Conservation (phyloP, 2,888 invertebrate genomes). For the Lapara coniferarum region DNA sequence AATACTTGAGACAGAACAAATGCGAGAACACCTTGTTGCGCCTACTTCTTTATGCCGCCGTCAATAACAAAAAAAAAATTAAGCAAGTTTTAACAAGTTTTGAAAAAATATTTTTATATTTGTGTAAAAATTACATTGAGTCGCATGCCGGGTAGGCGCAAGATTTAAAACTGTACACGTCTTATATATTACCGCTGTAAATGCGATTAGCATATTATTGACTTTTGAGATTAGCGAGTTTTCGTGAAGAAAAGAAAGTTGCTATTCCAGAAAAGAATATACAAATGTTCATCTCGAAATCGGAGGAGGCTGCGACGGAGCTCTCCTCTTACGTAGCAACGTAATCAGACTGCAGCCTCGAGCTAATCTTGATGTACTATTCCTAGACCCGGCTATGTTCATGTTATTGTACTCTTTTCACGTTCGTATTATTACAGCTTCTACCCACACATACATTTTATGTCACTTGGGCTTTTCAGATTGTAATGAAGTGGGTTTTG, state of each 20-base stretch:
- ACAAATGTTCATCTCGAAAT: constrained; percentile 63
- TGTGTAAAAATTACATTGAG: background rate
- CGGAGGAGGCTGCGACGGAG: constrained; percentile 58
- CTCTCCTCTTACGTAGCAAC: constrained; percentile 67
- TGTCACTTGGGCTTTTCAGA: constrained; percentile 30
- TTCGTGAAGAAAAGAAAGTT: constrained; percentile 34
- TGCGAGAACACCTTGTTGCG: constrained; percentile 64
- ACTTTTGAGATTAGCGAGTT: constrained; percentile 40
- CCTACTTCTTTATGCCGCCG: constrained; percentile 59
- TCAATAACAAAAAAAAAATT: too few relatives aligned
- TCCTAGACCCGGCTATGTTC: constrained; percentile 59
- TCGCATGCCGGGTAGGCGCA: background rate
- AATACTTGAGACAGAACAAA: constrained; percentile 71
- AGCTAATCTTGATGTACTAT: constrained; percentile 77
- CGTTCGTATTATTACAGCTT: constrained; percentile 51
- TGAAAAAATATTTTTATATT: constrained; percentile 2
- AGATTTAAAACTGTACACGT: background rate
- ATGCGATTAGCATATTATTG: constrained; percentile 39
- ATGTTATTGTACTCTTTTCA: constrained; percentile 69
- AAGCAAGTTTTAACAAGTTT: constrained; percentile 52
- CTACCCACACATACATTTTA: constrained; percentile 24
- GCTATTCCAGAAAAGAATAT: constrained; percentile 43
- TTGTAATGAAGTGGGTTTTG: constrained; percentile 31
- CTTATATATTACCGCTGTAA: background rate
- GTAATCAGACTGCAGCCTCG: constrained; percentile 75